Conservation (phyloP, 2,797 vertebrate species). For the Chaetophractus vellerosus region DNA sequence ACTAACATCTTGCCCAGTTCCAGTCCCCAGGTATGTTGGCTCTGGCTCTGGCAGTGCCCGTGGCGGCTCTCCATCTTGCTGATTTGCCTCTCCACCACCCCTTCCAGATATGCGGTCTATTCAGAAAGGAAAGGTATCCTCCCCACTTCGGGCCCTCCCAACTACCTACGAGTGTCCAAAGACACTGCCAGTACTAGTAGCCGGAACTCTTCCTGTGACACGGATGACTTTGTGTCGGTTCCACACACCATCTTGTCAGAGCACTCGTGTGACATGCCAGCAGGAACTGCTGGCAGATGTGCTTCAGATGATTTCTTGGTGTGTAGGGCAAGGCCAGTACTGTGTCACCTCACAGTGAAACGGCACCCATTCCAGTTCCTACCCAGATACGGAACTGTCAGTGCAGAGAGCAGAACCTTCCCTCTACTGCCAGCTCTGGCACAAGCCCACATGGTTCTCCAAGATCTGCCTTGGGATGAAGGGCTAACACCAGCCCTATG, state of each 20-base stretch:
- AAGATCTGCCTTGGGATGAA: conserved; percentile 95
- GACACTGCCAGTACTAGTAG: conserved; percentile 98
- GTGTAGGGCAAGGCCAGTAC: conserved; percentile 88
- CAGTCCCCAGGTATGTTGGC: too few species aligned
- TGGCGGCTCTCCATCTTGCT: too few species aligned
- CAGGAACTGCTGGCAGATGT: too few species aligned
- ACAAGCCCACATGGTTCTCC: conserved; percentile 94
- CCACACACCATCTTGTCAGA: conserved; percentile 96
- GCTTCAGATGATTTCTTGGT: too few species aligned
- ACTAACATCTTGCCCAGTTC: too few species aligned
- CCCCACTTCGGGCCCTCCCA: conserved; percentile 95
- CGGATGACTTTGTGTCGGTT: conserved; percentile 98
- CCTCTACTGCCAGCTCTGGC: conserved; percentile 94
- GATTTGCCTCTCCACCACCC: conserved; percentile 82
- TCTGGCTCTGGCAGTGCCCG: too few species aligned
- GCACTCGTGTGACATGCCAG: conserved; percentile 93
- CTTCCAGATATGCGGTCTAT: conserved; percentile 98
- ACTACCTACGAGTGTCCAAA: conserved; percentile 97
- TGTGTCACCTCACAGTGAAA: conserved; percentile 95
- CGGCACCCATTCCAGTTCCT: conserved; percentile 97
- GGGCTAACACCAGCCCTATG: conserved; percentile 98
- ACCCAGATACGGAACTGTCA: conserved; percentile 98
- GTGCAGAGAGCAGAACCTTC: conserved; percentile 98
- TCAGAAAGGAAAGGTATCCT: conserved; percentile 95
- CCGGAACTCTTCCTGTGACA: conserved; percentile 98